A percentile compares a stretch with the other conserved stretches of the same genome.
phyloP scores from a whole-genome alignment of 2,888 invertebrate genomes.

The Leptinotarsa rubiginosa region DNA sequence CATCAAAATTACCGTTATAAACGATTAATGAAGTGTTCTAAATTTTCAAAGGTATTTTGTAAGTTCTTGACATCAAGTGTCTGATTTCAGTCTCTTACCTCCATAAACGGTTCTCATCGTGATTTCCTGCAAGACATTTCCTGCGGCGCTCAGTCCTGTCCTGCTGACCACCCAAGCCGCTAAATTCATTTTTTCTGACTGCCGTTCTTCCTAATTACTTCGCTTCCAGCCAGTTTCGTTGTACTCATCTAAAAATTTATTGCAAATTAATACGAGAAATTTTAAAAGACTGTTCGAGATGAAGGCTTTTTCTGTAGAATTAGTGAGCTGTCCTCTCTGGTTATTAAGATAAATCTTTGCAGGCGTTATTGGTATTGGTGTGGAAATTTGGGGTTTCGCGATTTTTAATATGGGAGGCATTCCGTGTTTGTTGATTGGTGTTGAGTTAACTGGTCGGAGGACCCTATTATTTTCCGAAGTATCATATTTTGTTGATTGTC shows the following conservation, averaged over 20 bases:
- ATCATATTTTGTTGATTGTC: too few relatives aligned
- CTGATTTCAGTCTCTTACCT: neutral
- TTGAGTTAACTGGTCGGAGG: too few relatives aligned
- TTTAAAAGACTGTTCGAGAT: slow-evolving; percentile 38
- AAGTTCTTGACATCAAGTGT: neutral
- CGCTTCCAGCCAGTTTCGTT: slow-evolving; percentile 55
- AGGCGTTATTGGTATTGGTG: slow-evolving; percentile 15
- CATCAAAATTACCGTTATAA: neutral
- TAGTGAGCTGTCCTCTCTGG: slow-evolving; percentile 33
- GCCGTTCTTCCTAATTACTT: slow-evolving; percentile 58
- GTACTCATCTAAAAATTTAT: slow-evolving; percentile 57
- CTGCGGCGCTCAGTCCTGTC: slow-evolving; percentile 26
- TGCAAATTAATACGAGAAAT: slow-evolving; percentile 54
- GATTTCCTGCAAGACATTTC: slow-evolving; percentile 30
- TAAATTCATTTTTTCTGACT: slow-evolving; percentile 57
- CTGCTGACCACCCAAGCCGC: slow-evolving; percentile 58
- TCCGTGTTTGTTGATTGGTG: too few relatives aligned
- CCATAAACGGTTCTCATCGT: slow-evolving; percentile 24
- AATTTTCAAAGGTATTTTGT: too few relatives aligned
- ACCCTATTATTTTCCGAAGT: too few relatives aligned
- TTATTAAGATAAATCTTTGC: slow-evolving; percentile 43
- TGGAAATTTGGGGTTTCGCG: neutral
- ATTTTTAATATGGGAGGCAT: neutral
- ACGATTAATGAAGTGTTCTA: too few relatives aligned
- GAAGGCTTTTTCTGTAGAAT: slow-evolving; percentile 33